Percentiles rank a stretch among this genome's conserved stretches.
Conservation (phyloP, 35 echinoderm and acorn worm genomes). For the Lytechinus pictus region DNA sequence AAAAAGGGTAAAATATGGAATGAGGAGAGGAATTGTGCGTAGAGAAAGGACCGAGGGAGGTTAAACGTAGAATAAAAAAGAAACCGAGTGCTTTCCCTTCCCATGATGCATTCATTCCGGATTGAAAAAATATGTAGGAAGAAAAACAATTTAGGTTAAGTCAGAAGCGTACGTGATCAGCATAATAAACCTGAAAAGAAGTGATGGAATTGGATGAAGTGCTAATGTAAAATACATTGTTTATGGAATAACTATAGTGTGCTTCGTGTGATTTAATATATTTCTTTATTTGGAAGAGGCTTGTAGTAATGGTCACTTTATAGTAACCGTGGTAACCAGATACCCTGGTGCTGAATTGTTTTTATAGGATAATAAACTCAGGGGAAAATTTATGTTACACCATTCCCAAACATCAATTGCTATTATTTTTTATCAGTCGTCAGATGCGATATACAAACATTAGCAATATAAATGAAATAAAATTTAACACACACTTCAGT, state of each 20-base stretch:
- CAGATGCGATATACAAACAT: too few species aligned
- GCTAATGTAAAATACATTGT: neutral
- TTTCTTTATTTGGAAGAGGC: neutral
- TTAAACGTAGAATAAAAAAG: too few species aligned
- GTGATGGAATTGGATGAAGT: neutral
- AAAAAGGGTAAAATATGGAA: too few species aligned
- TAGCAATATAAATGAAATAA: too few species aligned
- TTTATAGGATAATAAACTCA: too few species aligned
- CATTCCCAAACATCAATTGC: too few species aligned
- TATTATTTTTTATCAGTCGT: too few species aligned
- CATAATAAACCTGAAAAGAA: neutral
- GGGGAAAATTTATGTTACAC: too few species aligned
- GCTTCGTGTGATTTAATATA: neutral
- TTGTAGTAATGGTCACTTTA: neutral
- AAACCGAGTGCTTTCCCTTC: neutral
- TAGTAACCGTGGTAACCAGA: neutral
- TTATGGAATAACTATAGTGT: neutral
- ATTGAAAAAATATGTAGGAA: neutral
- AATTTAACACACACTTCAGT: too few species aligned
- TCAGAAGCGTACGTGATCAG: neutral
- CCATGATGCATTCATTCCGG: neutral
- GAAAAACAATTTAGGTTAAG: neutral
- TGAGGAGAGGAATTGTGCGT: too few species aligned
- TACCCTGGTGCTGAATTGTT: too few species aligned
- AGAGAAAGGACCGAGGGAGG: too few species aligned